Conservation (phyloP, 2,888 invertebrate species). For the Trichopria drosophilae region DNA sequence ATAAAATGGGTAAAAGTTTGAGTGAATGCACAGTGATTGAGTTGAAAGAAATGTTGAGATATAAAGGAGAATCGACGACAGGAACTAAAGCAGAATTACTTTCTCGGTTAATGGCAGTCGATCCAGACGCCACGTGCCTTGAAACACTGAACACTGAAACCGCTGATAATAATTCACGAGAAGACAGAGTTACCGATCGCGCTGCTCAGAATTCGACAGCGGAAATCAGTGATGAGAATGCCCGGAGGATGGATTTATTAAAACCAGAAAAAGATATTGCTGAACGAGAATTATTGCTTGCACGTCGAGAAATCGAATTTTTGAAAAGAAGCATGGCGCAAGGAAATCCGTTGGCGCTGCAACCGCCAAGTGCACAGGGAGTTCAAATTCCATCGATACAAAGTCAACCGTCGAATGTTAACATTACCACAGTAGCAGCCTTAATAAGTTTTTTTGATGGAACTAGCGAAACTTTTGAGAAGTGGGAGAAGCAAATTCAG, state of each 20-base stretch:
- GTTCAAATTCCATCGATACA: no score
- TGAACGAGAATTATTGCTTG: conserved; percentile 22
- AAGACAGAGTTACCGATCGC: no score
- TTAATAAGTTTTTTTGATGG: conserved; percentile 9
- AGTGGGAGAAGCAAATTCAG: conserved; percentile 17
- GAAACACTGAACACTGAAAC: background rate
- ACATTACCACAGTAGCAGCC: conserved; percentile 7
- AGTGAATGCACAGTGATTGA: no score
- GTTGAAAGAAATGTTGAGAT: background rate
- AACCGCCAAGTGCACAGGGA: no score
- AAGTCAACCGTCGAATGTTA: background rate
- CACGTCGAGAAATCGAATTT: conserved; percentile 24
- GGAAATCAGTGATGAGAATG: background rate
- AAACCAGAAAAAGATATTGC: conserved; percentile 21
- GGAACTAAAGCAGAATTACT: background rate
- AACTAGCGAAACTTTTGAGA: conserved; percentile 14
- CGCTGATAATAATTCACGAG: background rate
- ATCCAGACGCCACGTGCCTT: background rate
- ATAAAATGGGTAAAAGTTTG: no score
- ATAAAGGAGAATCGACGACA: background rate
- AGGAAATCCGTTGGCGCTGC: no score
- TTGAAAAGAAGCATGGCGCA: no score
- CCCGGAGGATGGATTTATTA: conserved; percentile 7
- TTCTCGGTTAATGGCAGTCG: background rate
- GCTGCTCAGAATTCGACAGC: no score